Evolutionary conservation across 1,140 invertebrate genomes (phyloP).

Genomic region (Acromyrmex heyeri): DNA sequence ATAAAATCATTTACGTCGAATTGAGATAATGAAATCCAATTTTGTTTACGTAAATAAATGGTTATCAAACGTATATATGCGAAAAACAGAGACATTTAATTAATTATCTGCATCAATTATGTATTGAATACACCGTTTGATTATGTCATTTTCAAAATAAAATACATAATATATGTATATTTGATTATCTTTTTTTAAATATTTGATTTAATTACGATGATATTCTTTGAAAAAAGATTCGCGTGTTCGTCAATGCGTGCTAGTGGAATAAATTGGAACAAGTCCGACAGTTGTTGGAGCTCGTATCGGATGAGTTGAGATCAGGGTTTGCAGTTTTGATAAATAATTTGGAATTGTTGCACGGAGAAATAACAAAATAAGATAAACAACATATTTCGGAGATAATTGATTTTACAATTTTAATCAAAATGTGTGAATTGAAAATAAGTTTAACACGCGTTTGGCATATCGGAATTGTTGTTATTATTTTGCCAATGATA

Average conservation of each 20-base stretch:
- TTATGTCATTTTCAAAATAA: constrained; percentile 13
- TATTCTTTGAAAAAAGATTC: neutral
- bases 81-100: neutral
- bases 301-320: neutral
- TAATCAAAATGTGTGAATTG: constrained; percentile 3
- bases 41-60: constrained; percentile 14
- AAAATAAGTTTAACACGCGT: neutral
- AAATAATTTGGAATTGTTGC: constrained; percentile 28
- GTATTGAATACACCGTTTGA: neutral
- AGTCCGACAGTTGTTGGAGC: neutral
- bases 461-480: neutral
- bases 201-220: neutral
- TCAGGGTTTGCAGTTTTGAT: constrained; percentile 1
- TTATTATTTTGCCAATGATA: neutral
- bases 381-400: neutral
- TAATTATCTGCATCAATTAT: neutral
- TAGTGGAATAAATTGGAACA: constrained; percentile 41
- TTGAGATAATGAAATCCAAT: constrained; percentile 2
- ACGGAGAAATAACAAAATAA: neutral
- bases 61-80: neutral
- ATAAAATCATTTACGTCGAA: neutral
- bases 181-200: neutral
- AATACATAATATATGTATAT: neutral
- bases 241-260: neutral
- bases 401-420: constrained; percentile 13